Base-by-base conservation (phyloP, 1,140 invertebrate genomes). In the Sesamia nonagrioides region DNA sequence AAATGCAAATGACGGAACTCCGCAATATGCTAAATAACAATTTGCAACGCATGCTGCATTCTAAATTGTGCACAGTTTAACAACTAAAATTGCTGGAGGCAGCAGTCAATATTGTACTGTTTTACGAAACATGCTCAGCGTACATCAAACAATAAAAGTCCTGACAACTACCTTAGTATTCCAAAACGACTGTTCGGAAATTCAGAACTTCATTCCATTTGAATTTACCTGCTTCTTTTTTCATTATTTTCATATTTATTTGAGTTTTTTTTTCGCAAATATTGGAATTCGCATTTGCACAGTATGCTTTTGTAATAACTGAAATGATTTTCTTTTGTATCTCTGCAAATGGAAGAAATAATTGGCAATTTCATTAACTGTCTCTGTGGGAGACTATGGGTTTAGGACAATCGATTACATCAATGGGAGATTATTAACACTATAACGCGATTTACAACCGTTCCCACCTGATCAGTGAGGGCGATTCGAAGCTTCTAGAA, bases 21-120 rank as follows among this genome's bases (percentile, higher is more conserved):
- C 61, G 42, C 61, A 66, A 21, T 66, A 66, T 66, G 37, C 61
- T 66, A 66, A 66, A 66, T 66, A 66, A 66, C 61, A 66, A 66
- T 66, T 66, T 66, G 37, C 61, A 66, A 42, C 37, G 61, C 37
- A 66, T 66, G 21, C 61, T 66, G 61, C n/a, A 66, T 66, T 42
- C 61, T 66, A 66, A 66, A 66, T 21, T 42, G 61, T 45, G 17
- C 37, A 66, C 37, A 42, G 61, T 42, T 42, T 21, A 66, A 66
- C 61, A 21, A 66, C 37, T 66, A 42, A 66, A 42, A 66, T 63
- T 66, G 61, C 37, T 66, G 61, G 37, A 66, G 37, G 61, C 61
- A 66, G 61, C 61, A 66, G 61, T 66, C 61, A 66, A 66, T 66
- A 66, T 66, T 42, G 42, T 42, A 66, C 17, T 66, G 37, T 66